A percentile compares a stretch with the other conserved stretches of the same genome.
phyloP scores from a whole-genome alignment of 2,797 vertebrate species.

The Nyctibius grandis region DNA sequence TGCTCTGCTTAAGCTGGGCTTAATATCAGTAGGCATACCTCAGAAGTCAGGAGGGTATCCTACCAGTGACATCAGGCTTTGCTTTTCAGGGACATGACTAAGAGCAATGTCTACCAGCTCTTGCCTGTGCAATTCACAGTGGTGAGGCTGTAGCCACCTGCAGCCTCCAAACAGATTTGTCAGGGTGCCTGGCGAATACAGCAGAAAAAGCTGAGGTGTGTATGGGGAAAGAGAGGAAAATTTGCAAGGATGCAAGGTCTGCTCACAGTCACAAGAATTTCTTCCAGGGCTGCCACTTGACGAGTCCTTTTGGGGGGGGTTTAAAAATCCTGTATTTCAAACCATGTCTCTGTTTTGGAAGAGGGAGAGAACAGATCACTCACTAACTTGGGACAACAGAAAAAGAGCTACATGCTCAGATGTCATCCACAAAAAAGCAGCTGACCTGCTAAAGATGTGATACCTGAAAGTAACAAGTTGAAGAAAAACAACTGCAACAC shows the following conservation, averaged over 20 bases:
- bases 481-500: not conserved
- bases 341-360: not conserved
- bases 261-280: not conserved
- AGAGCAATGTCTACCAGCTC: not conserved
- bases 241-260: not conserved
- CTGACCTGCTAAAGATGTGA: not conserved
- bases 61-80: not conserved
- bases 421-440: not conserved
- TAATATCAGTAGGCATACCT: not conserved
- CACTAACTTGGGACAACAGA: rapidly evolving
- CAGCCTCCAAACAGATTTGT: not conserved
- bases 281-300: not conserved
- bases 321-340: not conserved
- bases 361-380: not conserved
- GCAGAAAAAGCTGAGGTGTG: not conserved
- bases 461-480: not conserved
- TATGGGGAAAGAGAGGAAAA: not conserved
- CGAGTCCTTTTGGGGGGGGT: not conserved
- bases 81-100: not conserved
- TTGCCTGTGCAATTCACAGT: not conserved
- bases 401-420: not conserved
- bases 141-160: not conserved
- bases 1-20: not conserved
- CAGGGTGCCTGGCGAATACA: not conserved
- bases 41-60: not conserved